Percentiles rank a stretch among this genome's conserved stretches.
Evolutionary conservation across 2,888 invertebrate genomes (phyloP).

Genomic region (Diplazon laetatorius): DNA sequence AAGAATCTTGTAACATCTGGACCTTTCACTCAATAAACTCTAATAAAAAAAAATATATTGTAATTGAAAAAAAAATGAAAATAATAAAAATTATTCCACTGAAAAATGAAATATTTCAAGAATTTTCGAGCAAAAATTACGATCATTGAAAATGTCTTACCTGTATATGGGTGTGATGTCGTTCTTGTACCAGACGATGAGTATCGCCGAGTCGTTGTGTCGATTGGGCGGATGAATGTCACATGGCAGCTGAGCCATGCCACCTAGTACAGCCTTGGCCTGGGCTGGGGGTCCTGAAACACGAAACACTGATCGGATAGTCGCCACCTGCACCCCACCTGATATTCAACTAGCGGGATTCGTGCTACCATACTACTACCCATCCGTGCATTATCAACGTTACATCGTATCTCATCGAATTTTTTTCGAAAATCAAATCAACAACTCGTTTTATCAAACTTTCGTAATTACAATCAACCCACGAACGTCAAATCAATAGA

Average conservation of each 20-base stretch:
- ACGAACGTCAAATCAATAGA: not conserved
- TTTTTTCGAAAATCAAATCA: too few species aligned
- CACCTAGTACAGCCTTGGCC: conserved; percentile 89
- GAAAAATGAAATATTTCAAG: not conserved
- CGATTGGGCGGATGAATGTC: conserved; percentile 90
- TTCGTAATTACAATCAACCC: too few species aligned
- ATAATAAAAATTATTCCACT: too few species aligned
- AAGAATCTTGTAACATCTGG: not conserved
- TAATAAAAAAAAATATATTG: not conserved
- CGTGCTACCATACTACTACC: conserved; percentile 68
- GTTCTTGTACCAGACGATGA: conserved; percentile 96
- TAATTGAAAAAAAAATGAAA: not conserved
- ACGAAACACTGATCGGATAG: conserved; percentile 77
- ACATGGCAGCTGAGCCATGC: conserved; percentile 92
- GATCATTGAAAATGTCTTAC: conserved; percentile 83
- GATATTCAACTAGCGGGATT: conserved; percentile 57
- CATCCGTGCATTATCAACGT: conserved; percentile 28
- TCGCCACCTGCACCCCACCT: conserved; percentile 71
- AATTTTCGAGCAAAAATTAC: not conserved
- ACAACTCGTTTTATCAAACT: not conserved
- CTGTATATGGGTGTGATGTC: conserved; percentile 94
- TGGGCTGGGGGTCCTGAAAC: conserved; percentile 85
- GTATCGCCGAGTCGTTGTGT: conserved; percentile 90
- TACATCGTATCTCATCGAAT: not conserved
- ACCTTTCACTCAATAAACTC: not conserved